Evolutionary conservation across 2,888 invertebrate species (phyloP).

Genomic region (Apotomis turbidana): DNA sequence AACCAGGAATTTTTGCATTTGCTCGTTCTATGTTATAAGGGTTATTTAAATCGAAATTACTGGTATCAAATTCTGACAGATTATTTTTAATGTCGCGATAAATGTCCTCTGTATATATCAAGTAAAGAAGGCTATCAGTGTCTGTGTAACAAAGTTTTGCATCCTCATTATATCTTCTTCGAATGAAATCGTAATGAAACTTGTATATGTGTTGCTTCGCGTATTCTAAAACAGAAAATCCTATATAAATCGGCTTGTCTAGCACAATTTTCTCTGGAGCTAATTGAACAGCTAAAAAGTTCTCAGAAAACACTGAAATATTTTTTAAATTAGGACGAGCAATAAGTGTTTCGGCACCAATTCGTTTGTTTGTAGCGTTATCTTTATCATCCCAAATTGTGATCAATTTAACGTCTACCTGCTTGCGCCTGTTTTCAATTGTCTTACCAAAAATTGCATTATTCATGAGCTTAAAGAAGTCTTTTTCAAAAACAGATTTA

Average conservation of each 20-base stretch:
- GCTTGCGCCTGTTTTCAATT: too few relatives aligned
- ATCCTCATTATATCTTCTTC: conserved; percentile 15
- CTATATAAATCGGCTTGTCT: conserved; percentile 28
- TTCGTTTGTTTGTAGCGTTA: background rate
- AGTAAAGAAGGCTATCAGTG: conserved; percentile 42
- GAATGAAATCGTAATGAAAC: conserved; percentile 19
- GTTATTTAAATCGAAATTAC: background rate
- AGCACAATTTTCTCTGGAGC: conserved; percentile 12
- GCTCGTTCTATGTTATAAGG: background rate
- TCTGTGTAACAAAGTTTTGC: conserved; percentile 41
- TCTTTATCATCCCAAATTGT: too few relatives aligned
- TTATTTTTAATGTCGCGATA: background rate
- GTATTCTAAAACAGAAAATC: conserved; percentile 30
- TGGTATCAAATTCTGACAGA: background rate
- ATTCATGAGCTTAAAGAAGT: too few relatives aligned
- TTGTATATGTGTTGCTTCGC: conserved; percentile 28
- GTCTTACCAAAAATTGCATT: too few relatives aligned
- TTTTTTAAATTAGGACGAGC: background rate
- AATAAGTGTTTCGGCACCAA: background rate
- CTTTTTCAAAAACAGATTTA: too few relatives aligned
- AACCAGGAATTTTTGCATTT: background rate
- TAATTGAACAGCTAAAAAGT: conserved; percentile 11
- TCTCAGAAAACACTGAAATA: background rate
- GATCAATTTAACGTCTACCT: too few relatives aligned
- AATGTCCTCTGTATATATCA: conserved; percentile 2